A percentile compares a stretch with the other conserved stretches of the same genome.
Evolutionary conservation across 1,140 invertebrate genomes (phyloP).

Genomic region (Drosophila quadrilineata): DNA sequence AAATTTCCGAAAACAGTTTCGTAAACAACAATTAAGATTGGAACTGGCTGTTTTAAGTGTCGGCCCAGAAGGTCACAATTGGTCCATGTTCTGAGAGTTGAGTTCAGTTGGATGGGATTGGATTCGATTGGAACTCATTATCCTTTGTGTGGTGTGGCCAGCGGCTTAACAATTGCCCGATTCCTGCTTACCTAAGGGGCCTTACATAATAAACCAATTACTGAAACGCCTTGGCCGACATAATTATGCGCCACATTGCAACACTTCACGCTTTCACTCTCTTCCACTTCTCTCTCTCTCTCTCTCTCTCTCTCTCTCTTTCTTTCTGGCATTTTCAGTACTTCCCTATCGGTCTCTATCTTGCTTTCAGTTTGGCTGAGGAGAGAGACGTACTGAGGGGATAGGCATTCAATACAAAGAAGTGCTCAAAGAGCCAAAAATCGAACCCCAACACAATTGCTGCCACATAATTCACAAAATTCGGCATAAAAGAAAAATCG

Average conservation of each 20-base stretch:
- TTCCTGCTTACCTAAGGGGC: conserved; percentile 38
- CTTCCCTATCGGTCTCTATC: too few relatives aligned
- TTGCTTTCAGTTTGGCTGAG: too few relatives aligned
- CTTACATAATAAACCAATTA: conserved; percentile 75
- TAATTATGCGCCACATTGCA: conserved; percentile 59
- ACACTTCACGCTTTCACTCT: conserved; percentile 4
- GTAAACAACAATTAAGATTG: not conserved
- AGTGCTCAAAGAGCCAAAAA: conserved; percentile 25
- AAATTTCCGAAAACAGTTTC: not conserved
- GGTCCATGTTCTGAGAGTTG: not conserved
- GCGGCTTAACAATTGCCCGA: conserved; percentile 34
- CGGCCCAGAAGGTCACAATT: not conserved
- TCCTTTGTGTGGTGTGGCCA: not conserved
- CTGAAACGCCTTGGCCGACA: conserved; percentile 39
- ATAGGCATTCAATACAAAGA: conserved; percentile 48
- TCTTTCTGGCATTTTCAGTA: conserved; percentile 15
- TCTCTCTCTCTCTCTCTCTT: not conserved
- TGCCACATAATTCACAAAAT: conserved; percentile 68
- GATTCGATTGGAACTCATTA: conserved; percentile 15
- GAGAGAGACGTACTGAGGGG: too few relatives aligned
- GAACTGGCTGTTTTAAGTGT: not conserved
- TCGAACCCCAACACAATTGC: conserved; percentile 59
- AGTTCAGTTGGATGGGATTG: too few relatives aligned
- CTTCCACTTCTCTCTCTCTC: not conserved
- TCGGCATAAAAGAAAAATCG: conserved; percentile 60